Evolutionary conservation across 2,113 vertebrate genomes (phyloP).

Genomic region (Ceratotherium simum): DNA sequence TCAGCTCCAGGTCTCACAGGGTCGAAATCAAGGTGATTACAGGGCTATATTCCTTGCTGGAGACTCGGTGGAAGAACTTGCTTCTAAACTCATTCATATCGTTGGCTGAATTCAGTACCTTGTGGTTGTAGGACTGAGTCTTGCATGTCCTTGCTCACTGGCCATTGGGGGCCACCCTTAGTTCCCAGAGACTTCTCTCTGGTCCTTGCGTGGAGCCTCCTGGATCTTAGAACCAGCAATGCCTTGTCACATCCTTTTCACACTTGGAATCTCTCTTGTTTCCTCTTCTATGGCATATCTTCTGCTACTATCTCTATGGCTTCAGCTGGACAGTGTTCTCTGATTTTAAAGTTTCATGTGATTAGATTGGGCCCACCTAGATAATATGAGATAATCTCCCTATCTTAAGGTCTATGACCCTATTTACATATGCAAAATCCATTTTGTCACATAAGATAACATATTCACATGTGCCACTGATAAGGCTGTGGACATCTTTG

Average conservation of each 20-base stretch:
- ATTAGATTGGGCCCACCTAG: background rate
- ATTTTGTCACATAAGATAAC: background rate
- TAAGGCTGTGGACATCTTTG: background rate
- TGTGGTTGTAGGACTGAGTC: background rate
- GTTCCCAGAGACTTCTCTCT: background rate
- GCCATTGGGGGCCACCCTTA: background rate
- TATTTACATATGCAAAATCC: background rate
- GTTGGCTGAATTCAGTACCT: background rate
- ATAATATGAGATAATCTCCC: background rate
- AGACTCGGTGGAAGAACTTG: background rate
- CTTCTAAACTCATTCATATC: background rate
- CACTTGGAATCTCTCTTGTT: background rate
- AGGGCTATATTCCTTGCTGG: background rate
- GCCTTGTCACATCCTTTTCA: background rate
- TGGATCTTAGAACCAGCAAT: background rate
- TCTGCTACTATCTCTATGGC: background rate
- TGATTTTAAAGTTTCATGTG: background rate
- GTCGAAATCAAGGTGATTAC: background rate
- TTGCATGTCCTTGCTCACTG: background rate
- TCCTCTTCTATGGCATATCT: background rate
- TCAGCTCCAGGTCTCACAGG: background rate
- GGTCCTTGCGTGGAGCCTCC: fast-evolving
- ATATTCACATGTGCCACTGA: background rate
- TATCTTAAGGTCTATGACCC: background rate
- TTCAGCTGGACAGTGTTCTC: background rate